Evolutionary conservation across 2,797 vertebrate species (phyloP).

Genomic region (Falco columbarius): DNA sequence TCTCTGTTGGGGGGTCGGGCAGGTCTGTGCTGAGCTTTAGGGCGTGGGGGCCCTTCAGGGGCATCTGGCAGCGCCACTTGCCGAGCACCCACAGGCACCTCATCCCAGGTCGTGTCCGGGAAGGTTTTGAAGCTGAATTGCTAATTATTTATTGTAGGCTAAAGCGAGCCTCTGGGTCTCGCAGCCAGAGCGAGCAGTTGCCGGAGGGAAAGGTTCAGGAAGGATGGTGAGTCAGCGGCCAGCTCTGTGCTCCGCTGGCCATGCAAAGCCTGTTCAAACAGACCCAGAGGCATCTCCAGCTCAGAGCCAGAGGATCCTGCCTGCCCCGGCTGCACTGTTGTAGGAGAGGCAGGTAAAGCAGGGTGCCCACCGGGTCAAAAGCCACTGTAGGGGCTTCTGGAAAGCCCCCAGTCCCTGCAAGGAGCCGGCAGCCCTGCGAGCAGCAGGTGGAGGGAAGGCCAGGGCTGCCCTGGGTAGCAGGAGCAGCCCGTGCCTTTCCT

Average conservation of each 20-base stretch:
- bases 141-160: neutral
- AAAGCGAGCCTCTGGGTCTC: neutral
- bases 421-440: rapidly evolving
- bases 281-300: neutral
- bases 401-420: neutral
- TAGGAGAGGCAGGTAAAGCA: neutral
- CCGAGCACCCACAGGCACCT: neutral
- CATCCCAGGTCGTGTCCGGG: rapidly evolving
- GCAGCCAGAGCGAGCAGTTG: neutral
- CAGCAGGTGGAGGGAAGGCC: neutral
- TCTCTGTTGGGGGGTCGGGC: neutral
- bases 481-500: neutral
- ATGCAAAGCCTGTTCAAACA: neutral
- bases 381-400: neutral
- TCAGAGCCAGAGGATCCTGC: neutral
- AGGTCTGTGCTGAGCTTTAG: neutral
- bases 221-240: neutral
- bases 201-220: neutral
- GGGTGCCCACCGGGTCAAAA: no score
- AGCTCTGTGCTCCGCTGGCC: neutral
- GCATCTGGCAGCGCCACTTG: no score
- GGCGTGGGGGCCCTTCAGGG: neutral
- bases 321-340: neutral
- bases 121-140: neutral
- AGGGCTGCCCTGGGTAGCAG: neutral